phyloP scores from a whole-genome alignment of 64 coral and sea anemone species.

The Pocillopora damicornis region DNA sequence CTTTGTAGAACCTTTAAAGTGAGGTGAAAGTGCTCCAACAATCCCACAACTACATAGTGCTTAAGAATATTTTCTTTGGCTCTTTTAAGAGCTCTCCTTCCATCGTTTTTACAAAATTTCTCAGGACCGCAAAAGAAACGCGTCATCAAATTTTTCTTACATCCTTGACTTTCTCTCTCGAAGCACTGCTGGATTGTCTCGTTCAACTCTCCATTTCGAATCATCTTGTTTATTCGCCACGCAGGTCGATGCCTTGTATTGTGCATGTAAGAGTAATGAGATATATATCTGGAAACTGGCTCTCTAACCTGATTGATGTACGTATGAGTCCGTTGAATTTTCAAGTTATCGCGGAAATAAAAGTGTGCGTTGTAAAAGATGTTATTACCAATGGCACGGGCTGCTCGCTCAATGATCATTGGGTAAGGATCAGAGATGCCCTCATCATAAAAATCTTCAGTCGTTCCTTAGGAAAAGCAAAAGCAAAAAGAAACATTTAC shows the following conservation, averaged over 20 bases:
- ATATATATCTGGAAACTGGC: constrained; percentile 58
- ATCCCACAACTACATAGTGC: constrained; percentile 50
- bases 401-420: background rate
- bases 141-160: constrained; percentile 63
- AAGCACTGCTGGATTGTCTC: constrained; percentile 66
- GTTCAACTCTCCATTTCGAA: constrained; percentile 46
- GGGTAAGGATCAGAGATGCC: constrained; percentile 31
- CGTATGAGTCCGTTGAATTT: constrained; percentile 40
- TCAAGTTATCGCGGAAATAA: constrained; percentile 61
- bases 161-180: constrained; percentile 46
- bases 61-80: constrained; percentile 48
- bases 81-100: constrained; percentile 19
- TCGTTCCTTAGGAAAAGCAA: background rate
- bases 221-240: constrained; percentile 23
- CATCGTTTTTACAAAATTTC: constrained; percentile 34
- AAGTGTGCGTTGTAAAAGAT: constrained; percentile 46
- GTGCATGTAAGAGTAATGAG: constrained; percentile 63
- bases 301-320: constrained; percentile 64
- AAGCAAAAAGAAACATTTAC: background rate
- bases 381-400: background rate
- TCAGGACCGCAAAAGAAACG: constrained; percentile 73
- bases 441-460: constrained; percentile 53
- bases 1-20: constrained; percentile 37
- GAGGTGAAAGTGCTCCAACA: constrained; percentile 48
- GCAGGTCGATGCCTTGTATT: constrained; percentile 10